Percentiles rank a stretch among this genome's conserved stretches.
These are phyloP conservation scores for Daboia siamensis DNA, from an alignment of 2,113 vertebrate species.

Conservation along the genomic window DNA sequence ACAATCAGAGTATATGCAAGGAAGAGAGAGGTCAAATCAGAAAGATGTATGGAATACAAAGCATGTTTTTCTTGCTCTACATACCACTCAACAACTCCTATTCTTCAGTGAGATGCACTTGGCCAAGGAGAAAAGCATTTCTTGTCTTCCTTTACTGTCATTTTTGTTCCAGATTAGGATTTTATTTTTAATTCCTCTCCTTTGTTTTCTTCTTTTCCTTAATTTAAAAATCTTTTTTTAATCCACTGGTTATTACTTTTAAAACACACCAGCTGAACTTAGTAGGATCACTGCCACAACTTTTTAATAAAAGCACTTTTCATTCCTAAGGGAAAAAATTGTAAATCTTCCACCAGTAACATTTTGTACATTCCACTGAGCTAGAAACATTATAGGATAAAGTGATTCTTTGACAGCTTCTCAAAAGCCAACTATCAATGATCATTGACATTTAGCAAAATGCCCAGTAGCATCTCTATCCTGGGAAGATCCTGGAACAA, in stretches of 20 bases:
- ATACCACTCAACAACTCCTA: background rate
- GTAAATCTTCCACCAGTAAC: conserved; percentile 15
- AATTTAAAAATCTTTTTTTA: background rate
- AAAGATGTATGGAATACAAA: background rate
- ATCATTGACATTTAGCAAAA: conserved; percentile 63
- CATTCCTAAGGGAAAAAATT: conserved; percentile 21
- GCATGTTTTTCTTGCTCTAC: background rate
- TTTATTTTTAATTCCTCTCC: background rate
- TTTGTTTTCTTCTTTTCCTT: background rate
- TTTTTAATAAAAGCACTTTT: conserved; percentile 43
- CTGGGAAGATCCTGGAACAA: conserved; percentile 53
- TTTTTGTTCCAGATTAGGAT: background rate
- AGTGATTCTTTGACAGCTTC: conserved; percentile 13
- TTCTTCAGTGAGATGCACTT: background rate
- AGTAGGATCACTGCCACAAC: conserved; percentile 35
- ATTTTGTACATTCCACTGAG: conserved; percentile 22
- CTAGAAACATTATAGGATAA: conserved; percentile 9
- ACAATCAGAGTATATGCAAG: background rate
- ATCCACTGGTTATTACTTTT: conserved; percentile 17
- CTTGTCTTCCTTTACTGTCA: background rate
- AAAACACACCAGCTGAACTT: conserved; percentile 55
- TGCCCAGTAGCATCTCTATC: conserved; percentile 50
- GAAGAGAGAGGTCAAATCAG: background rate
- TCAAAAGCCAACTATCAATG: conserved; percentile 36
- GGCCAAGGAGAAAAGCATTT: background rate